phyloP scores from a whole-genome alignment of 2,888 invertebrate genomes.

The Catocala nupta region DNA sequence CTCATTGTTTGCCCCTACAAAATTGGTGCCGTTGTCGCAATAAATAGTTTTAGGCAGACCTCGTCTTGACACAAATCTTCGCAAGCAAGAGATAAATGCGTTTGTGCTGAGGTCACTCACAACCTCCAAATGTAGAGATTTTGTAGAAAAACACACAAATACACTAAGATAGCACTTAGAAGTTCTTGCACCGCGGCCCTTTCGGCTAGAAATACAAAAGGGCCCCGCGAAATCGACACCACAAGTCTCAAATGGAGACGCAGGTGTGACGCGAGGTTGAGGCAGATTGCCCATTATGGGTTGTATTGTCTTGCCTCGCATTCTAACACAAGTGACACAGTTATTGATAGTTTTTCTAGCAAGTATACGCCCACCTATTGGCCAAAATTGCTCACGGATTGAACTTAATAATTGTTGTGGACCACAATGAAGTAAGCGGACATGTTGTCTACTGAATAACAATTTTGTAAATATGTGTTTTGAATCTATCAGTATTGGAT shows the following conservation, averaged over 20 bases:
- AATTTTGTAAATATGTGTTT: conserved; percentile 17
- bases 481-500: conserved; percentile 22
- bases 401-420: conserved; percentile 1
- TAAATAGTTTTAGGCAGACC: conserved; percentile 13
- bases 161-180: conserved; percentile 13
- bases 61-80: conserved; percentile 10
- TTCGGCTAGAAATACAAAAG: conserved; percentile 10
- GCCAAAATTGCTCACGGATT: conserved; percentile 8
- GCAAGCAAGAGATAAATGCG: conserved; percentile 13
- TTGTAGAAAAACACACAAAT: conserved; percentile 17
- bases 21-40: conserved; percentile 17
- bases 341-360: not conserved
- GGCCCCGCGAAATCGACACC: conserved; percentile 22
- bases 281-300: conserved; percentile 18
- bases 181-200: conserved; percentile 8
- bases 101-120: conserved; percentile 13
- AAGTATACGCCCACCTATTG: conserved; percentile 3
- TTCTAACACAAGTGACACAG: not conserved
- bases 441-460: not conserved
- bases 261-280: not conserved
- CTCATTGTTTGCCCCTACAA: conserved; percentile 16
- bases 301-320: conserved; percentile 9
- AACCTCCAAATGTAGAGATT: conserved; percentile 10
- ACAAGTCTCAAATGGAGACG: not conserved
- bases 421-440: conserved; percentile 4